Conservation (phyloP, 2,797 vertebrate genomes). For the Hirundo rustica region DNA sequence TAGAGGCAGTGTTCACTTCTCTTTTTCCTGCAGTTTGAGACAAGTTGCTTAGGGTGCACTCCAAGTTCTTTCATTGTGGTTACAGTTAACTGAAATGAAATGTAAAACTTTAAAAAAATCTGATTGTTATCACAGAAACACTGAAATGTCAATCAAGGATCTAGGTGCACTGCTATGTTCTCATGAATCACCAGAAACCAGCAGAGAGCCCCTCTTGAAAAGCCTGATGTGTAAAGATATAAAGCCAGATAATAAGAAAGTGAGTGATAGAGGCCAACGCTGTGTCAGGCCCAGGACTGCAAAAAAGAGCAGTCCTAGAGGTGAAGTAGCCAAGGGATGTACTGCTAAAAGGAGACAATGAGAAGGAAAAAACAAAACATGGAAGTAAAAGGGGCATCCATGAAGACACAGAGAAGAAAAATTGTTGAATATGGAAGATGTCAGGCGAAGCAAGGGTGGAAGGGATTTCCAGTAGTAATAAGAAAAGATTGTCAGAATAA, state of each 20-base stretch:
- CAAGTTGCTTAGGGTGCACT: neutral
- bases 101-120: neutral
- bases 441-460: neutral
- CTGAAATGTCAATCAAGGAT: neutral
- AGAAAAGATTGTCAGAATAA: neutral
- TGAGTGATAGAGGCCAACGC: accelerated
- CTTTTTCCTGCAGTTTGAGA: neutral
- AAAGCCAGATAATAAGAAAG: neutral
- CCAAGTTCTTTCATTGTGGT: neutral
- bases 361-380: neutral
- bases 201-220: neutral
- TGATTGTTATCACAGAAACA: neutral
- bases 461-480: neutral
- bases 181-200: neutral
- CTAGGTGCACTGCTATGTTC: neutral
- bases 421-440: neutral
- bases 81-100: neutral
- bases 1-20: neutral
- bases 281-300: neutral
- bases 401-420: neutral
- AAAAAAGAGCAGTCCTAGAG: neutral
- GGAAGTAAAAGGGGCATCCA: neutral
- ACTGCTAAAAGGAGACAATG: neutral
- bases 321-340: neutral
- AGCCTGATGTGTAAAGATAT: neutral